These are phyloP conservation scores for Oreochromis grahami DNA, from an alignment of 2,797 vertebrate species.

Conservation along the genomic window DNA sequence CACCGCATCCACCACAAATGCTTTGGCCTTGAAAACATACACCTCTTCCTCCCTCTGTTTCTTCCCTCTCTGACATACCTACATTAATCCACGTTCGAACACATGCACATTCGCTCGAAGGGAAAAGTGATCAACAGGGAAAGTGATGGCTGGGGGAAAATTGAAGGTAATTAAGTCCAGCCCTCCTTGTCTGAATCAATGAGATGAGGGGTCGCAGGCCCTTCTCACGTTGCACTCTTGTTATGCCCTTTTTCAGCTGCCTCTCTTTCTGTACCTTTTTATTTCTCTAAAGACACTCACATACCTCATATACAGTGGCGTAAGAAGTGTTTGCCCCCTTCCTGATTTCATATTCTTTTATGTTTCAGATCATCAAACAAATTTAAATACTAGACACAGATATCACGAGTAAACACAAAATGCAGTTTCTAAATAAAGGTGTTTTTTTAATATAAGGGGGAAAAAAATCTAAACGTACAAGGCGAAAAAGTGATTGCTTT, in stretches of 20 bases:
- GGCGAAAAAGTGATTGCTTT: background rate
- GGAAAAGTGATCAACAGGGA: conserved; percentile 67
- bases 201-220: conserved; percentile 71
- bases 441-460: background rate
- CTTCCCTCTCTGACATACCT: conserved; percentile 14
- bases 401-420: background rate
- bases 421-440: background rate
- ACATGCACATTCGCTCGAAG: conserved; percentile 26
- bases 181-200: conserved; percentile 75
- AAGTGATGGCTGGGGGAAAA: conserved; percentile 66
- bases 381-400: background rate
- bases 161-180: conserved; percentile 77
- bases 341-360: background rate
- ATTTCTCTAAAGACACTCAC: background rate
- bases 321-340: background rate
- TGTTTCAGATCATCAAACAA: background rate
- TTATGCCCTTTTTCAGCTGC: background rate
- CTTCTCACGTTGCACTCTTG: conserved; percentile 66
- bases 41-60: conserved; percentile 45
- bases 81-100: background rate
- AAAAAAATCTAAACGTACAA: background rate
- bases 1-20: conserved; percentile 65
- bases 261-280: background rate
- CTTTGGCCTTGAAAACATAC: conserved; percentile 76
- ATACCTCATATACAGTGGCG: background rate